Base-by-base conservation (phyloP, 2,888 invertebrate species). In the Apodemia duryi region DNA sequence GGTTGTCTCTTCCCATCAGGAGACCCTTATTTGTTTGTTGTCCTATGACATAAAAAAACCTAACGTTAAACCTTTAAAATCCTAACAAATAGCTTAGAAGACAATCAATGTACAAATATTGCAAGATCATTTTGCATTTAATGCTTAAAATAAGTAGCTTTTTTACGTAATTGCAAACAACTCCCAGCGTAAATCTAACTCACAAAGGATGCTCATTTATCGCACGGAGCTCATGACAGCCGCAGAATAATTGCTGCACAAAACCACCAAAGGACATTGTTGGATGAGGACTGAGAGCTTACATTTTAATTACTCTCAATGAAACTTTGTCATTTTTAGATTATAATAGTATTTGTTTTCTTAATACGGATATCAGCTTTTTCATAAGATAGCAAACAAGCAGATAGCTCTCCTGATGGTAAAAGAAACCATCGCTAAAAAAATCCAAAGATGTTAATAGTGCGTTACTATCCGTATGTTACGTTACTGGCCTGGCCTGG, bases 231-330 rank as follows among this genome's bases (percentile, higher is more conserved):
- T 52, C 1, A 29, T 28, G 52, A 52, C 52, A 51, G 21, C 51
- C 21, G 21, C 51, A 52, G 28, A 52, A 28, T 52, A 29, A 52
- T 28, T 52, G 29, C 10, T 52, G 28, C 52, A 52, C 29, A 28
- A 29, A 52, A 52, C 46, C 13, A 46, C 46, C 4, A 46, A 46
- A 52, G 52, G 52, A 52, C 52, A 52, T 21, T 52, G 52, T 52
- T 52, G 52, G 52, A 28, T 9, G 52, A 6, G 21, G 52, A 52
- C 29, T 21, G 52, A 10, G 13, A n/a, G 28, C 9, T 52, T 52
- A 52, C 52, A 28, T 52, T 52, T 52, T 52, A 52, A 52, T 52
- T 10, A 52, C 52, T 10, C 52, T 10, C 28, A 28, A 52, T 52
- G 4, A 28, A 52, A 52, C 28, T 52, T 52, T 52, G 21, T 6